Evolutionary conservation across 2,113 vertebrate genomes (phyloP).

Genomic region (Rhynchopsitta pachyrhyncha): DNA sequence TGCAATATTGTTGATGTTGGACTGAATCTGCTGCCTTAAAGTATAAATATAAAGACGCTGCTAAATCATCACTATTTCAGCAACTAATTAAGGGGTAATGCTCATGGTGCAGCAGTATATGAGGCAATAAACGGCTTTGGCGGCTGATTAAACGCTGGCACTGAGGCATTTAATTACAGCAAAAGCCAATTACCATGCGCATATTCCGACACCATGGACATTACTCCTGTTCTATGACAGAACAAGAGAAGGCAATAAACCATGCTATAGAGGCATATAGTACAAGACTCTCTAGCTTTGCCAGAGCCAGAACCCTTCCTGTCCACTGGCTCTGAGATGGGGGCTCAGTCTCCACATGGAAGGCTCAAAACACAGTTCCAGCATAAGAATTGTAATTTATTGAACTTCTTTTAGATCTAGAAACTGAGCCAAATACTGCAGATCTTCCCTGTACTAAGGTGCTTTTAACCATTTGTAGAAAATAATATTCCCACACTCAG

Average conservation of each 20-base stretch:
- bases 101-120: constrained; percentile 63
- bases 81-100: constrained; percentile 74
- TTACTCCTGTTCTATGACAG: not conserved
- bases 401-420: not conserved
- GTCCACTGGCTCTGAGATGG: not conserved
- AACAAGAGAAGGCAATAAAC: not conserved
- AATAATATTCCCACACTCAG: not conserved
- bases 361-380: not conserved
- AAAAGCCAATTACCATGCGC: constrained; percentile 45
- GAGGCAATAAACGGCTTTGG: constrained; percentile 73
- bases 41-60: constrained; percentile 62
- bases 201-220: not conserved
- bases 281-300: not conserved
- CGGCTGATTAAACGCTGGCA: constrained; percentile 67
- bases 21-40: constrained; percentile 67
- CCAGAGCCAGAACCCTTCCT: not conserved
- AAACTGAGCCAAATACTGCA: not conserved
- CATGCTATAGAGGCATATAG: not conserved
- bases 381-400: not conserved
- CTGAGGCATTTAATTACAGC: constrained; percentile 65
- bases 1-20: constrained; percentile 59
- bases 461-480: not conserved
- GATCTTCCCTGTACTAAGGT: not conserved
- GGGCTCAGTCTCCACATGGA: not conserved
- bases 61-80: constrained; percentile 76